A percentile compares a stretch with the other conserved stretches of the same genome.
phyloP scores from a whole-genome alignment of 2,797 vertebrate genomes.

The Iguana delicatissima region DNA sequence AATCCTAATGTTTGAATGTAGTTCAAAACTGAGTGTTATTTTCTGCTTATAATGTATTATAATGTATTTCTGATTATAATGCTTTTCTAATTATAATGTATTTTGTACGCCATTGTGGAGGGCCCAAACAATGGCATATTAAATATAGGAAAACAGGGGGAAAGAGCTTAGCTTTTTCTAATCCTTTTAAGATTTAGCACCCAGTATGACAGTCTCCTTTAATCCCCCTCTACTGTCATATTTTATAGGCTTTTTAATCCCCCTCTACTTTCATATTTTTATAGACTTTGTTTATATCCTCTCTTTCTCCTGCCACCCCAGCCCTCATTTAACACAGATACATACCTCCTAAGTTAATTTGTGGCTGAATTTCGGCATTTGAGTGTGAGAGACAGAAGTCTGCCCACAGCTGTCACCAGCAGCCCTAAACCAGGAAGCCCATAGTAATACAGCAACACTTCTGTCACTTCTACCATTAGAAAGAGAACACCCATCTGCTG shows the following conservation, averaged over 20 bases:
- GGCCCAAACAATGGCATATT: neutral
- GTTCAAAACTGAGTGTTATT: no score
- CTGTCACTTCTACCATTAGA: slow-evolving; percentile 12
- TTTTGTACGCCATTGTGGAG: neutral
- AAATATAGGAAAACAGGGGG: neutral
- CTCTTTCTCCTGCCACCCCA: no score
- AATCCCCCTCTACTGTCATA: neutral
- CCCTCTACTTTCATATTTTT: neutral
- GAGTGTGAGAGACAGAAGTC: slow-evolving; percentile 6
- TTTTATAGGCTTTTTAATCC: neutral
- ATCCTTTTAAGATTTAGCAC: neutral
- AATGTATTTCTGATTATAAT: neutral
- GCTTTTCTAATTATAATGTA: neutral
- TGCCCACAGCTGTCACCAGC: slow-evolving; percentile 21
- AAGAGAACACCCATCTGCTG: slow-evolving; percentile 27
- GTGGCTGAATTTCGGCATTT: neutral
- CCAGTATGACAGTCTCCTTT: neutral
- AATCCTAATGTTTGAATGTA: neutral
- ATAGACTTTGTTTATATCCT: neutral
- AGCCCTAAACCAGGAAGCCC: neutral
- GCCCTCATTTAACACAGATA: neutral
- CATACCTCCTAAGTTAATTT: neutral
- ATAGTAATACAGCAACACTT: neutral
- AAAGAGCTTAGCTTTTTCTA: neutral
- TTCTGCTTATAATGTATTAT: no score